Conservation (phyloP, 2,113 vertebrate species). For the Misgurnus anguillicaudatus region DNA sequence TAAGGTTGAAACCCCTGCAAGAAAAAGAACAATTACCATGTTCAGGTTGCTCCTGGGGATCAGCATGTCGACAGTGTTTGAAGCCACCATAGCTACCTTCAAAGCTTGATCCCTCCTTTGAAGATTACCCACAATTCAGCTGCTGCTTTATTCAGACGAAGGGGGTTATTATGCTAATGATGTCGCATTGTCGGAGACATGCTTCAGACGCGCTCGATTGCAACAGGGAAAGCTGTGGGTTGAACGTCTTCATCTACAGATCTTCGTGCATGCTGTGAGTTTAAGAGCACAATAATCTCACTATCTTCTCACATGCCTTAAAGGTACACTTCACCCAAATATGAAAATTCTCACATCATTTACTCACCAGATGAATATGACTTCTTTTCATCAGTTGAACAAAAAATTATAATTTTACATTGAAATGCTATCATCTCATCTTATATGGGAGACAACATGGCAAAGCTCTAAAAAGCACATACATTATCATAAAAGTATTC, state of each 20-base stretch:
- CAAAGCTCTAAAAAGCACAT: too few species aligned
- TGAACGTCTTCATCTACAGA: slow-evolving; percentile 30
- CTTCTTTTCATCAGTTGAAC: too few species aligned
- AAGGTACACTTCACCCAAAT: background rate
- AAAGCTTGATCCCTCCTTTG: slow-evolving; percentile 70
- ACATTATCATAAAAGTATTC: too few species aligned
- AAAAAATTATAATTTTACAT: too few species aligned
- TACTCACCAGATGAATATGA: too few species aligned
- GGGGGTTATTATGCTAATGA: slow-evolving; percentile 57
- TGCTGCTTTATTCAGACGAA: slow-evolving; percentile 63
- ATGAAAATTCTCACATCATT: too few species aligned
- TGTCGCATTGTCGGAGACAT: slow-evolving; percentile 22
- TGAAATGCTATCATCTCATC: too few species aligned
- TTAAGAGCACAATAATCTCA: slow-evolving; percentile 28
- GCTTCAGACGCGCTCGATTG: slow-evolving; percentile 23
- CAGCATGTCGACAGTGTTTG: slow-evolving; percentile 65
- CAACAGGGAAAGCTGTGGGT: slow-evolving; percentile 13
- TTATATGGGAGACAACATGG: too few species aligned
- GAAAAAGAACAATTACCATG: slow-evolving; percentile 33
- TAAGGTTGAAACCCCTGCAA: slow-evolving; percentile 27
- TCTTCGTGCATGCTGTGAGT: slow-evolving; percentile 15
- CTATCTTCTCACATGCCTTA: background rate
- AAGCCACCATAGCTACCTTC: slow-evolving; percentile 71
- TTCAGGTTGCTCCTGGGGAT: slow-evolving; percentile 53
- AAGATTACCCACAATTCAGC: slow-evolving; percentile 64